Evolutionary conservation across 2,113 vertebrate species (phyloP).

Genomic region (pig (Sus scrofa)): DNA sequence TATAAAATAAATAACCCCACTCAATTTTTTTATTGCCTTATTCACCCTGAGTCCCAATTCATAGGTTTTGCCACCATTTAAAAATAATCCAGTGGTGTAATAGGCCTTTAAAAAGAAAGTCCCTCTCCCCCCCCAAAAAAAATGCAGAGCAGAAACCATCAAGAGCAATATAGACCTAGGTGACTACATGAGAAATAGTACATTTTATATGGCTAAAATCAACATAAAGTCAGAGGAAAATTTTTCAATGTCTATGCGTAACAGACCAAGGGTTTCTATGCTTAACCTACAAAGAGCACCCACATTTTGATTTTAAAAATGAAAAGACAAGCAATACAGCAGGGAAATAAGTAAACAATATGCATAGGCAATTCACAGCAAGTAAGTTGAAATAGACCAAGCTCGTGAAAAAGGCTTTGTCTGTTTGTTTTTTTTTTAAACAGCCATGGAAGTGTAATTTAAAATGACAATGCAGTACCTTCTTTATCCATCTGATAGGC

Average conservation of each 20-base stretch:
- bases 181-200: background rate
- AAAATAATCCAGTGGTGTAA: background rate
- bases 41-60: background rate
- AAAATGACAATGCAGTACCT: background rate
- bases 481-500: background rate
- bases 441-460: background rate
- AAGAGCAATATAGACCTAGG: background rate
- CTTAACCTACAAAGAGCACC: background rate
- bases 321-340: background rate
- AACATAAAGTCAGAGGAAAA: background rate
- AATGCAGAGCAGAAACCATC: background rate
- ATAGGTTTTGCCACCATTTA: background rate
- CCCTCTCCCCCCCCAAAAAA: background rate
- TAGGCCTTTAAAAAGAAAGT: background rate
- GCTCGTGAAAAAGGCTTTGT: background rate
- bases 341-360: background rate
- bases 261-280: background rate
- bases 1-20: background rate
- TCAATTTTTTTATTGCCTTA: background rate
- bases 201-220: background rate
- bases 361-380: background rate
- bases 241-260: background rate
- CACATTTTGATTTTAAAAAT: background rate
- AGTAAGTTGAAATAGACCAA: slow-evolving; percentile 7
- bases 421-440: background rate